Evolutionary conservation across 2,888 invertebrate species (phyloP), one percentile per base, ranked within the genome.

Genomic region (Cenopis cana): DNA sequence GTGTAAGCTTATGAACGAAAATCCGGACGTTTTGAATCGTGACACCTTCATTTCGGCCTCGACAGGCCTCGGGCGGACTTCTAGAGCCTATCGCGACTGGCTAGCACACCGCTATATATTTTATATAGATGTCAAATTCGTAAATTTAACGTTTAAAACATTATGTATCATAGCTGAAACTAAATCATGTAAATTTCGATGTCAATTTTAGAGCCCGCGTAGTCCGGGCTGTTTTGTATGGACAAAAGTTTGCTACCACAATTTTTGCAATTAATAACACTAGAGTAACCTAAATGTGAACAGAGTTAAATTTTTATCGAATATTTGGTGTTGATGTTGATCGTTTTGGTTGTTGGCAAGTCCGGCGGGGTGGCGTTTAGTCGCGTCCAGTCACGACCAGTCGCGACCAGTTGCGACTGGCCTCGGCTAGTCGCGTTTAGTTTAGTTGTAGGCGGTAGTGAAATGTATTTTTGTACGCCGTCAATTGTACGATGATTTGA

Each of bases 111-210:
- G 71, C 74, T 57, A 70, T 89, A 90, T 91, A 91, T 90, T 91
- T 91, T 90, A 88, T 90, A 90, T 91, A 91, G 90, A 90, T 87
- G 90, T 92, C 89, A 85, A 88, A 89, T 88, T 90, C 87, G 84
- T 88, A 83, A 87, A 74, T 78, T 78, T 81, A 81, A 81, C 82
- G 74, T 72, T 81, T 82, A 85, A 85, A 79, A 85, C 81, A 84
- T 82, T 82, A 78, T 91, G 91, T 91, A 90, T 87, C 84, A 90
- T 90, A 91, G 91, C 90, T 89, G 91, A 89, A 86, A 87, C 76
- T 79, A 82, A 86, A 85, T 89, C 86, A 85, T 92, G 90, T 91
- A 91, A 89, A 89, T 88, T 87, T 92, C 87, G 90, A 92, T 92
- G 93, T 93, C 93, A 93, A 93, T 93, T 93, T 87, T 93, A 91